Evolutionary conservation across 2,888 invertebrate genomes (phyloP).

Genomic region (Limnephilus auricula): DNA sequence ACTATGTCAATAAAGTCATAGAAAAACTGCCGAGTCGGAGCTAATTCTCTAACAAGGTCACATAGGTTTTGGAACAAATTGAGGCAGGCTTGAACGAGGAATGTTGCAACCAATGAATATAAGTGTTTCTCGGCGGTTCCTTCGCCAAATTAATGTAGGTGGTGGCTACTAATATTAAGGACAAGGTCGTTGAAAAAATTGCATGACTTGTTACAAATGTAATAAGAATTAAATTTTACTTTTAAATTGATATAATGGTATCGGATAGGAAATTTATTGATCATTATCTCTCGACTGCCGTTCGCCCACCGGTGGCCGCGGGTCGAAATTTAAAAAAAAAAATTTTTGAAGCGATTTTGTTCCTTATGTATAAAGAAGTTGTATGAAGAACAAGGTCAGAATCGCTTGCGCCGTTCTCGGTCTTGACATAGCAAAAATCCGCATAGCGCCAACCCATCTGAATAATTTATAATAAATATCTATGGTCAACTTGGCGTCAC

Average conservation of each 20-base stretch:
- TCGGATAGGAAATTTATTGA: background rate
- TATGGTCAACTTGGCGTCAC: no score
- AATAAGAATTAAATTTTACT: background rate
- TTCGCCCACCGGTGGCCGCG: no score
- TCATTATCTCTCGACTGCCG: no score
- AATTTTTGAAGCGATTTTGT: no score
- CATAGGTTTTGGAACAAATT: slow-evolving; percentile 1
- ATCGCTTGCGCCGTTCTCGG: no score
- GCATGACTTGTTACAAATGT: background rate
- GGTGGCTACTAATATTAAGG: background rate
- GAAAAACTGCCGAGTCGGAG: background rate
- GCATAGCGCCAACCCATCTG: no score
- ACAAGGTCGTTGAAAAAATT: background rate
- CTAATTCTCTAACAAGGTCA: slow-evolving; percentile 22
- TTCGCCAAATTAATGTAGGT: background rate
- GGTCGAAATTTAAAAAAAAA: no score
- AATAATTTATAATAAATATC: no score
- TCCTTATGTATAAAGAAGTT: no score
- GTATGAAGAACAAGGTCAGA: no score
- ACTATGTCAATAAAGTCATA: background rate
- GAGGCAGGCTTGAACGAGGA: slow-evolving; percentile 19
- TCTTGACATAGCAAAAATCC: no score
- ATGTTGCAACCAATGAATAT: slow-evolving; percentile 13
- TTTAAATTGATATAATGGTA: background rate
- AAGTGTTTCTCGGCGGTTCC: background rate